These are phyloP conservation scores for Danio jaintianensis DNA, from an alignment of 2,797 vertebrate species.

Conservation along the genomic window DNA sequence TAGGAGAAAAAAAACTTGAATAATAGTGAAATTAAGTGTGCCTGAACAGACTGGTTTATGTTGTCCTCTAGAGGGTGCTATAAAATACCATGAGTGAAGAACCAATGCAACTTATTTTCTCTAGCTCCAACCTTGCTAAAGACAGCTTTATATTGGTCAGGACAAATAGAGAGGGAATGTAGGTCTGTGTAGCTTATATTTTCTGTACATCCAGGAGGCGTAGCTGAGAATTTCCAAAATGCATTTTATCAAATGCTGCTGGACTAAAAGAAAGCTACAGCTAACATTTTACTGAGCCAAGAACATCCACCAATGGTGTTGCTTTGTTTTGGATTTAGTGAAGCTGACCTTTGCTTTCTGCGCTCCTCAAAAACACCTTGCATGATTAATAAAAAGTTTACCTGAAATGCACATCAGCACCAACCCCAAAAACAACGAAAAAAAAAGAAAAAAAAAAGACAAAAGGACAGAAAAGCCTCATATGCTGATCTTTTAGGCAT, in stretches of 20 bases:
- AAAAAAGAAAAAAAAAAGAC: constrained; percentile 47
- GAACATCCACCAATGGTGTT: constrained; percentile 61
- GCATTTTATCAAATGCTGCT: background rate
- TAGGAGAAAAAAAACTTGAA: background rate
- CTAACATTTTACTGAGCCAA: constrained; percentile 62
- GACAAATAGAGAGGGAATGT: background rate
- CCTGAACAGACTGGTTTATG: constrained; percentile 11
- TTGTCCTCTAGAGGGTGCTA: constrained; percentile 61
- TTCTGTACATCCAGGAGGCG: background rate
- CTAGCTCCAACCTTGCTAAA: background rate
- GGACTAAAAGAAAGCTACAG: background rate
- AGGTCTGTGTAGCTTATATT: constrained; percentile 9
- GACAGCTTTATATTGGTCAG: background rate
- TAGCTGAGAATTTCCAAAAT: background rate
- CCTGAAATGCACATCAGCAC: constrained; percentile 67
- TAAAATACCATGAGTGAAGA: constrained; percentile 51
- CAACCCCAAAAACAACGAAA: constrained; percentile 46
- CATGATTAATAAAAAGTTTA: constrained; percentile 71
- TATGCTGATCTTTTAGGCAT: constrained; percentile 62
- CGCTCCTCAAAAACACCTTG: constrained; percentile 72
- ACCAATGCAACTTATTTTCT: background rate
- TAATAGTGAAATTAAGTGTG: constrained; percentile 2
- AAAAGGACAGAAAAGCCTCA: constrained; percentile 59
- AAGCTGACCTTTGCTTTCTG: constrained; percentile 54
- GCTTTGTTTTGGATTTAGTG: constrained; percentile 64